Conservation (phyloP, 2,113 vertebrate species). For the Sander lucioperca region DNA sequence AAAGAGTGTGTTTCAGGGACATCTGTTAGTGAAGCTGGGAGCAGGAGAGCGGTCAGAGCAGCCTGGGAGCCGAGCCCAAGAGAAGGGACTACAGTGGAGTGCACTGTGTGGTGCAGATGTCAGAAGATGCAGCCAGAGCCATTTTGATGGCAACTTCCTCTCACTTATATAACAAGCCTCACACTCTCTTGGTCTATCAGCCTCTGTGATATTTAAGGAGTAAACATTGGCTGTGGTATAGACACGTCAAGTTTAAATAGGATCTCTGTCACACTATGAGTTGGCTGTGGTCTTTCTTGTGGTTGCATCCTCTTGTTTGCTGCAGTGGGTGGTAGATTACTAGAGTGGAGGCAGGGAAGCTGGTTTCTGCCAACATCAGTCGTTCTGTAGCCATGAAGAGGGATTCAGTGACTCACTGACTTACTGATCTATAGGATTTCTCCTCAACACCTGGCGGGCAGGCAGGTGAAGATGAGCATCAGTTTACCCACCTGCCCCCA, state of each 20-base stretch:
- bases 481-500: conserved; percentile 19
- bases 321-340: conserved; percentile 10
- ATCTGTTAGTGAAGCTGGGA: conserved; percentile 69
- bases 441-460: conserved; percentile 21
- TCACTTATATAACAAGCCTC: conserved; percentile 21
- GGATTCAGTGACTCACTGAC: conserved; percentile 6
- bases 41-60: conserved; percentile 44
- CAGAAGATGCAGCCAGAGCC: conserved; percentile 44
- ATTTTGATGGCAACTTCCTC: conserved; percentile 47
- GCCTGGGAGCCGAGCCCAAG: conserved; percentile 38
- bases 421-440: conserved; percentile 40
- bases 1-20: conserved; percentile 65
- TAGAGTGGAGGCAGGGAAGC: not conserved
- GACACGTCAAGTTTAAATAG: not conserved
- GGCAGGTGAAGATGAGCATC: conserved; percentile 25
- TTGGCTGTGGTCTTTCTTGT: not conserved
- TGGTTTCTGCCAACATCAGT: conserved; percentile 29
- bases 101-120: conserved; percentile 71
- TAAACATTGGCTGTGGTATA: not conserved
- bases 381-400: not conserved
- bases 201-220: not conserved
- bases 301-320: conserved; percentile 17
- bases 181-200: conserved; percentile 16
- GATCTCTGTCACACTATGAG: not conserved
- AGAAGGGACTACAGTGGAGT: conserved; percentile 54